Conservation (phyloP, 2,113 vertebrate genomes). For the Rostratula benghalensis region DNA sequence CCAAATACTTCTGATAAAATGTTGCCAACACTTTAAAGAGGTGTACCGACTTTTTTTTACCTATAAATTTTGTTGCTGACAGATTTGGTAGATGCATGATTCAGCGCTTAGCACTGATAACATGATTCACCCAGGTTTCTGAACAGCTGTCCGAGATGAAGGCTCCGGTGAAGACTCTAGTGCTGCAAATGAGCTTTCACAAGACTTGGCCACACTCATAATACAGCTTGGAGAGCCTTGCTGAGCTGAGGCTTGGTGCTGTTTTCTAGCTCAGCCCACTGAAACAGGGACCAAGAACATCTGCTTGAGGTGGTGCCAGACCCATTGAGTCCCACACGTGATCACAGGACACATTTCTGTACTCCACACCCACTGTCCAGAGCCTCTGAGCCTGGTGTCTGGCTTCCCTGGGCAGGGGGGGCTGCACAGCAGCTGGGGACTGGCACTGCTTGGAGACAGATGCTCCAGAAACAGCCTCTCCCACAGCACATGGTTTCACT, state of each 20-base stretch:
- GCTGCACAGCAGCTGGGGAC: fast-evolving
- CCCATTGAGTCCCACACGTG: not conserved
- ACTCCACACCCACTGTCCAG: not conserved
- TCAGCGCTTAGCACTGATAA: not conserved
- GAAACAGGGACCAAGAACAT: not conserved
- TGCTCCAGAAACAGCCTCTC: not conserved
- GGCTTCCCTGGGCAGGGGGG: not conserved
- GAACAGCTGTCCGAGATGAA: not conserved
- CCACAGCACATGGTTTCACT: not conserved
- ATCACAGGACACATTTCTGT: not conserved
- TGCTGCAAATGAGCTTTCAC: not conserved
- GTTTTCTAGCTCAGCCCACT: not conserved
- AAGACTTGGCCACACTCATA: not conserved
- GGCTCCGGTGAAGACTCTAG: not conserved
- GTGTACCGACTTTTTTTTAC: not conserved
- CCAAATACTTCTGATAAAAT: not conserved
- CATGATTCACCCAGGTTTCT: not conserved
- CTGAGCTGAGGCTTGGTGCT: not conserved
- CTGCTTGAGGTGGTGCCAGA: conserved; percentile 4
- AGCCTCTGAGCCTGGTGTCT: not conserved
- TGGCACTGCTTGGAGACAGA: not conserved
- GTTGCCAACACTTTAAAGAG: conserved; percentile 23
- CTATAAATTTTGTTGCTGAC: not conserved
- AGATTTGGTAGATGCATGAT: not conserved
- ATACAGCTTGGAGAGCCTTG: not conserved